phyloP scores from a whole-genome alignment of 2,113 vertebrate genomes.

The Rhea pennata region DNA sequence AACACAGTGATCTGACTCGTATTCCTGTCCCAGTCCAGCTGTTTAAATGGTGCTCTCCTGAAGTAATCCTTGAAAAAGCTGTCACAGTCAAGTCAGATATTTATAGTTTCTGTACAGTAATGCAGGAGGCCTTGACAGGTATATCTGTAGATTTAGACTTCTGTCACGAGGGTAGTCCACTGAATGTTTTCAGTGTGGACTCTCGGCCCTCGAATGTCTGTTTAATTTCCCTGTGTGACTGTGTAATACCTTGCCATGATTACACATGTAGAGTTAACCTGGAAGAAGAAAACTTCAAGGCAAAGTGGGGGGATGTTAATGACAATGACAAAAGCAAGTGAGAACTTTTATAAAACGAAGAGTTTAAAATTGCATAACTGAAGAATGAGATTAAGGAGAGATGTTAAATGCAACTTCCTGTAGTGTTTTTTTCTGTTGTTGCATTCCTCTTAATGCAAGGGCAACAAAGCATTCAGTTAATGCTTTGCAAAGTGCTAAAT shows the following conservation, averaged over 20 bases:
- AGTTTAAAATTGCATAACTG: neutral
- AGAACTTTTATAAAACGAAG: neutral
- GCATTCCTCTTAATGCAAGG: neutral
- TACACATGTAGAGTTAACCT: neutral
- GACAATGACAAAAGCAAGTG: neutral
- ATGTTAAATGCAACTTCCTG: rapidly evolving
- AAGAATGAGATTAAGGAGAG: neutral
- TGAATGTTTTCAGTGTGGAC: neutral
- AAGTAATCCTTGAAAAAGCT: slow-evolving; percentile 73
- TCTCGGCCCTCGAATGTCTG: neutral
- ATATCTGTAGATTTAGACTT: neutral
- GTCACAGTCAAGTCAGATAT: slow-evolving; percentile 71
- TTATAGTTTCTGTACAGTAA: slow-evolving; percentile 78
- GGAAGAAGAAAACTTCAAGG: neutral
- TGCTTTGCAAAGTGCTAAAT: neutral
- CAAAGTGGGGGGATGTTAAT: rapidly evolving
- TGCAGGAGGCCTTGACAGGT: slow-evolving; percentile 84
- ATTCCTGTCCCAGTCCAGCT: slow-evolving; percentile 77
- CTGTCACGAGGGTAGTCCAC: neutral
- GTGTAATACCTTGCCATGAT: neutral
- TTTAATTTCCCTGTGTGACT: neutral
- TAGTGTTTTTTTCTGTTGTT: neutral
- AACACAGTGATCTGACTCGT: slow-evolving; percentile 69
- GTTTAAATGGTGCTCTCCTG: slow-evolving; percentile 80
- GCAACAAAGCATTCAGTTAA: neutral